Percentiles rank a stretch among this genome's conserved stretches.
These are phyloP conservation scores for Apomyelois bistriatella DNA, from an alignment of 2,888 invertebrate species.

Conservation along the genomic window DNA sequence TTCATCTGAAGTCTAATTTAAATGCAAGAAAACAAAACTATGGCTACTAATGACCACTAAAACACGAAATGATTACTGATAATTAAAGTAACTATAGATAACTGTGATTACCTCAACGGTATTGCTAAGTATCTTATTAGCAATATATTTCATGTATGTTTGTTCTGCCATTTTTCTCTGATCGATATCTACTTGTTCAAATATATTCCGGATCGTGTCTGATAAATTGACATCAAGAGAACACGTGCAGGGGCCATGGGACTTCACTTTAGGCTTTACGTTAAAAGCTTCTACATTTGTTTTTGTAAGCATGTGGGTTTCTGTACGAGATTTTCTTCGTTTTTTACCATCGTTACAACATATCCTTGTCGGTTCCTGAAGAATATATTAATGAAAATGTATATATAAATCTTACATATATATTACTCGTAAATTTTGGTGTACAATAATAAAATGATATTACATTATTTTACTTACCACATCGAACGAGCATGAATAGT, in stretches of 20 bases:
- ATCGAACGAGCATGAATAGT: conserved; percentile 30
- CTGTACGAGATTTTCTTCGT: conserved; percentile 34
- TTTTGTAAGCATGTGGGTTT: conserved; percentile 51
- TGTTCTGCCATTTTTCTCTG: conserved; percentile 62
- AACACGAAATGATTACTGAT: too few species aligned
- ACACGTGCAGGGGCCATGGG: conserved; percentile 63
- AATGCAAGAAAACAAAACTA: too few species aligned
- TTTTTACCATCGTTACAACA: conserved; percentile 37
- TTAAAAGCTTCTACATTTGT: conserved; percentile 62
- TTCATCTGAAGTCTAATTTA: too few species aligned
- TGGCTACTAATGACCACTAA: too few species aligned
- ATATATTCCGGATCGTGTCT: conserved; percentile 67
- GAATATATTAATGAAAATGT: conserved; percentile 8
- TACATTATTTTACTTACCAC: conserved; percentile 36
- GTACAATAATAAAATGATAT: neutral
- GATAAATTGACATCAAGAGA: conserved; percentile 60
- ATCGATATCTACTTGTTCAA: conserved; percentile 65
- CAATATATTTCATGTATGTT: conserved; percentile 61
- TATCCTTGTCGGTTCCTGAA: conserved; percentile 51
- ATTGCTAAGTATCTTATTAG: conserved; percentile 55
- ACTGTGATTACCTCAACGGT: conserved; percentile 49
- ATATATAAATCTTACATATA: conserved; percentile 7
- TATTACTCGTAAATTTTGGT: neutral
- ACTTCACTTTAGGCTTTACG: conserved; percentile 48
- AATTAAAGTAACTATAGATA: neutral